Percentiles rank a stretch among this genome's conserved stretches.
Evolutionary conservation across 2,113 vertebrate species (phyloP).

Genomic region (Neolamprologus modestus): DNA sequence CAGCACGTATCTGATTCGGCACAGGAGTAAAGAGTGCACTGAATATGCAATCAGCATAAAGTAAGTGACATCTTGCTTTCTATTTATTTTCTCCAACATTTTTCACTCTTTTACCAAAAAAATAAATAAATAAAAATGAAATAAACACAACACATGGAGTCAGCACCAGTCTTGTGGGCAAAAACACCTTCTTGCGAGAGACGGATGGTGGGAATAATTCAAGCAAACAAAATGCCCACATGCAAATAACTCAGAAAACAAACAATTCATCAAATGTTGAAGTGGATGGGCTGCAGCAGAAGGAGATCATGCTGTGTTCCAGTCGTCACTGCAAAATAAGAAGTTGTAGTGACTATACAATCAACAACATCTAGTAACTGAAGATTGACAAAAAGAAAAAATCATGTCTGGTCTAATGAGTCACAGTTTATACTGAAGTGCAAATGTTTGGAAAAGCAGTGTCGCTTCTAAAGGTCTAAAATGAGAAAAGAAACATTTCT

Average conservation of each 20-base stretch:
- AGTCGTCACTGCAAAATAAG: not conserved
- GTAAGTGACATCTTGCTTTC: conserved; percentile 70
- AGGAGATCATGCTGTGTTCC: not conserved
- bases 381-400: not conserved
- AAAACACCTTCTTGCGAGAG: not conserved
- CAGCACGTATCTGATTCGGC: conserved; percentile 87
- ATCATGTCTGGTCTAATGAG: not conserved
- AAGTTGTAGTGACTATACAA: not conserved
- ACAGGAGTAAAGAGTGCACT: conserved; percentile 85
- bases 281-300: not conserved
- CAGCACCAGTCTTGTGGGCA: not conserved
- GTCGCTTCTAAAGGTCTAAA: not conserved
- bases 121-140: not conserved
- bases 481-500: not conserved
- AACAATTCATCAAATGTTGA: not conserved
- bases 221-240: not conserved
- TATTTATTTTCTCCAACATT: not conserved
- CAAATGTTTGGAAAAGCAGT: not conserved
- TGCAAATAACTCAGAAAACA: conserved; percentile 4
- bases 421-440: not conserved
- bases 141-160: not conserved
- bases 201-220: not conserved
- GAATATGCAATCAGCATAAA: conserved; percentile 97
- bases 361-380: not conserved
- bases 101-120: not conserved